A percentile compares a stretch with the other conserved stretches of the same genome.
Evolutionary conservation across 2,797 vertebrate genomes (phyloP).

Genomic region (Hydrolagus colliei): DNA sequence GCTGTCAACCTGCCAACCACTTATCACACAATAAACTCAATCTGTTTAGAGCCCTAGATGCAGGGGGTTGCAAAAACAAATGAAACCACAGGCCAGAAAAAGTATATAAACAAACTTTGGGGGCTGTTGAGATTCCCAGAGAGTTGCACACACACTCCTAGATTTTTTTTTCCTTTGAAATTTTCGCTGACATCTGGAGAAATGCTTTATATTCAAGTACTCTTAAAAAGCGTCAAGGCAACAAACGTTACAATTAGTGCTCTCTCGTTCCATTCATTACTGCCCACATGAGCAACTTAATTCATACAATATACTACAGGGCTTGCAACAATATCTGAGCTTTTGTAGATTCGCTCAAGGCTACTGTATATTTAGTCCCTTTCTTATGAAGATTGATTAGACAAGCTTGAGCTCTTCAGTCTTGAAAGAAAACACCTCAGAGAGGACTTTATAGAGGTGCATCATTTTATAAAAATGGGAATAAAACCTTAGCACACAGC

Average conservation of each 20-base stretch:
- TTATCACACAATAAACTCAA: neutral
- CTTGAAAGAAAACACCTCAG: too few species aligned
- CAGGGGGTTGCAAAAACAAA: conserved; percentile 20
- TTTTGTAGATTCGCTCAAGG: neutral
- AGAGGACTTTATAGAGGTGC: too few species aligned
- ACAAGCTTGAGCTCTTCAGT: too few species aligned
- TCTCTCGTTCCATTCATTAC: neutral
- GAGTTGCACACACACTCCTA: neutral
- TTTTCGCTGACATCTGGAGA: neutral
- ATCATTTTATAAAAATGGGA: too few species aligned
- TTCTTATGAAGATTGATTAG: neutral
- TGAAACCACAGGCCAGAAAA: conserved; percentile 13
- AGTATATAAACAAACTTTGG: conserved; percentile 22
- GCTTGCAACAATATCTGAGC: neutral
- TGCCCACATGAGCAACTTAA: neutral
- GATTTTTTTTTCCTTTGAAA: neutral
- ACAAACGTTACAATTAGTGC: neutral
- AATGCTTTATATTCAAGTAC: neutral
- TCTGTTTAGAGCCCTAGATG: conserved; percentile 4
- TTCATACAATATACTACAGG: neutral
- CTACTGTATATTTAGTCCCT: neutral
- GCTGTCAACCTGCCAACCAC: conserved; percentile 20
- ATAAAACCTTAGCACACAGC: too few species aligned
- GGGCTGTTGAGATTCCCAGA: conserved; percentile 8
- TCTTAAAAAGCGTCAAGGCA: neutral